phyloP scores from a whole-genome alignment of 2,113 vertebrate species.

The Chaenogobius annularis region DNA sequence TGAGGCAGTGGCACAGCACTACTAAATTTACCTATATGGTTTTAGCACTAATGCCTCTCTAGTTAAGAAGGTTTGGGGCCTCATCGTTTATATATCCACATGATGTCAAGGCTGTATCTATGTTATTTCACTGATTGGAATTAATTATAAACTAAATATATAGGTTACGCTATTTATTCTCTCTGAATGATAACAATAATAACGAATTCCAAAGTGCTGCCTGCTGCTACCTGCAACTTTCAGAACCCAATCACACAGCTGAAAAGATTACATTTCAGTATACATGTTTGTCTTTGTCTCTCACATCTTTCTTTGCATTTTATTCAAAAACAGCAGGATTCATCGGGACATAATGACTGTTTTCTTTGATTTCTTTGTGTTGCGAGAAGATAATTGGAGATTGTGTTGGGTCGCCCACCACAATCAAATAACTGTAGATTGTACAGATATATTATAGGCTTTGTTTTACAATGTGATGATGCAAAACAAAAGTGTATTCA shows the following conservation, averaged over 20 bases:
- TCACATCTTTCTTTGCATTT: neutral
- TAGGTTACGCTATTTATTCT: neutral
- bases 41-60: neutral
- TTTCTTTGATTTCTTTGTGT: neutral
- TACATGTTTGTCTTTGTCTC: neutral
- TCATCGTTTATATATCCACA: neutral
- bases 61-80: neutral
- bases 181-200: neutral
- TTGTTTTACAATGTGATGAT: neutral
- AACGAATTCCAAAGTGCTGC: too few species aligned
- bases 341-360: conserved; percentile 3
- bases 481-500: neutral
- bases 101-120: neutral
- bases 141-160: neutral
- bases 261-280: neutral
- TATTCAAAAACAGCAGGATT: conserved; percentile 10
- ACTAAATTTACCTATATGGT: neutral
- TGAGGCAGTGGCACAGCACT: conserved; percentile 27
- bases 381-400: neutral
- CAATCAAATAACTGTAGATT: neutral
- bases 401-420: neutral
- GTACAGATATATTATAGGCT: neutral
- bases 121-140: neutral
- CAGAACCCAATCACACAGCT: neutral
- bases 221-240: neutral